These are phyloP conservation scores for Brotula barbata DNA, from an alignment of 2,797 vertebrate species.

Conservation along the genomic window DNA sequence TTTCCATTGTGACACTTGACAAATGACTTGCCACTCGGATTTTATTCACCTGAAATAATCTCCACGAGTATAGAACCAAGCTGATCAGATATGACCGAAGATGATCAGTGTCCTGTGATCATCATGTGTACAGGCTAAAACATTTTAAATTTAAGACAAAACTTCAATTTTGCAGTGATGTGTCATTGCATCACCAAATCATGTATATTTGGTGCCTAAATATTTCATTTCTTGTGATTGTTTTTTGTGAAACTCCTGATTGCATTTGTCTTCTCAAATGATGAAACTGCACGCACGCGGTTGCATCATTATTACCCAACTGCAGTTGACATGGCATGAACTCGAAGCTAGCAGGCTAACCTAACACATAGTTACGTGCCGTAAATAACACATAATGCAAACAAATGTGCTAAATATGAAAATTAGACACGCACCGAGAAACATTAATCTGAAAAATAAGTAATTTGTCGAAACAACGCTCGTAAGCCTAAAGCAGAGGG, in stretches of 20 bases:
- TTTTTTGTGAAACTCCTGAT: too few species aligned
- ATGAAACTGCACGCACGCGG: slow-evolving; percentile 65
- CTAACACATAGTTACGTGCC: slow-evolving; percentile 4
- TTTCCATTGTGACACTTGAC: too few species aligned
- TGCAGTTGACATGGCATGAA: slow-evolving; percentile 21
- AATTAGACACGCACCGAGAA: too few species aligned
- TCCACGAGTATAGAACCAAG: too few species aligned
- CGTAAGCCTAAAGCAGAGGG: too few species aligned
- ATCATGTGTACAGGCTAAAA: not conserved
- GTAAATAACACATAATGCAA: too few species aligned
- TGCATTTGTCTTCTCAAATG: slow-evolving; percentile 37
- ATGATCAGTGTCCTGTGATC: not conserved
- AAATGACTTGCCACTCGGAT: not conserved
- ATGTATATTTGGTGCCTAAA: too few species aligned
- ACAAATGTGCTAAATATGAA: too few species aligned
- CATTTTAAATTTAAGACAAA: not conserved
- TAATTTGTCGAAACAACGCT: too few species aligned
- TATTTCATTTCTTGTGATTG: too few species aligned
- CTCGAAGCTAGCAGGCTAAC: slow-evolving; percentile 40
- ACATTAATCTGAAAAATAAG: too few species aligned
- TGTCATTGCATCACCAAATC: not conserved
- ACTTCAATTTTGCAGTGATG: not conserved
- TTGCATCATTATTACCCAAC: slow-evolving; percentile 76
- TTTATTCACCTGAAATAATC: not conserved
- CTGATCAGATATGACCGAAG: too few species aligned